A percentile compares a stretch with the other conserved stretches of the same genome.
phyloP scores from a whole-genome alignment of 2,888 invertebrate species.

The Xestia c-nigrum region DNA sequence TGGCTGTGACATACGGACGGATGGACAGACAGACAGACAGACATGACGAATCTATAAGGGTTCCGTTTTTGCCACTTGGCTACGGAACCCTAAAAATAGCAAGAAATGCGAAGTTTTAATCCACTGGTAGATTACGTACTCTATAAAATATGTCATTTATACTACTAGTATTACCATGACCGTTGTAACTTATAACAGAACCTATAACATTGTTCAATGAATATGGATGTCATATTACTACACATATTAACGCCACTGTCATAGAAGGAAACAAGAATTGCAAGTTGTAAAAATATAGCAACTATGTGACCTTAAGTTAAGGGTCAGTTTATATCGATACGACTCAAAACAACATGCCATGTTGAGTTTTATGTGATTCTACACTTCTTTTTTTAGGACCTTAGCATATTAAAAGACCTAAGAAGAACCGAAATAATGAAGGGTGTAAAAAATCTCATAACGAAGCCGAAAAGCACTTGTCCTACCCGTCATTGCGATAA shows the following conservation, averaged over 20 bases:
- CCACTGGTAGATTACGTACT: not conserved
- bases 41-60: too few relatives aligned
- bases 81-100: too few relatives aligned
- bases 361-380: constrained; percentile 12
- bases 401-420: not conserved
- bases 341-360: constrained; percentile 1
- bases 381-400: not conserved
- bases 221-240: constrained; percentile 36
- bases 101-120: not conserved
- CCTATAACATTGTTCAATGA: constrained; percentile 42
- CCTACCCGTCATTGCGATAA: too few relatives aligned
- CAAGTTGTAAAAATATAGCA: constrained; percentile 22
- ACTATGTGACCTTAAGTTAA: constrained; percentile 27
- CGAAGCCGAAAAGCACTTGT: too few relatives aligned
- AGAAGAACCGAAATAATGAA: too few relatives aligned
- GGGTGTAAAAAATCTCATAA: too few relatives aligned
- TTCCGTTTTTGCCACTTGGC: too few relatives aligned
- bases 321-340: constrained; percentile 18
- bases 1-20: too few relatives aligned
- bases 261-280: not conserved
- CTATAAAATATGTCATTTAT: constrained; percentile 27
- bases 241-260: constrained; percentile 3
- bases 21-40: too few relatives aligned
- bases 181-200: constrained; percentile 19
- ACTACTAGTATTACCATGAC: constrained; percentile 4